phyloP scores from a whole-genome alignment of 2,113 vertebrate species.

The Ifrita kowaldi region DNA sequence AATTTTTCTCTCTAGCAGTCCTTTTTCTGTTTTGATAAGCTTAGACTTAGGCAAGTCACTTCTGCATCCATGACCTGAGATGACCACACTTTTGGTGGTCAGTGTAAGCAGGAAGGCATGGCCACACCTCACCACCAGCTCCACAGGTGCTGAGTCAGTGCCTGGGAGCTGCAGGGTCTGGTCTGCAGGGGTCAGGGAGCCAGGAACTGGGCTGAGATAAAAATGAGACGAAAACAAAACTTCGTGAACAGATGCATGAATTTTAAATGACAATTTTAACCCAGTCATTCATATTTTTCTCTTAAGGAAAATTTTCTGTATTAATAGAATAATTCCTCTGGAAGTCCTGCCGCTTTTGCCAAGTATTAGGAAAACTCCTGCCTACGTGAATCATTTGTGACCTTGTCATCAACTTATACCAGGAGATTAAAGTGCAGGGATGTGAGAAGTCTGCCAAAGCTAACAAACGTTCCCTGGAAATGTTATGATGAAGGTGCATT shows the following conservation, averaged over 20 bases:
- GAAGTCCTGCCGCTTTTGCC: not conserved
- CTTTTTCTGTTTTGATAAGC: not conserved
- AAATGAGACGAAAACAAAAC: not conserved
- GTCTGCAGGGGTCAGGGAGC: not conserved
- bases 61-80: not conserved
- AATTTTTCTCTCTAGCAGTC: not conserved
- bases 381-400: not conserved
- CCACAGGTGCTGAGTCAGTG: accelerated
- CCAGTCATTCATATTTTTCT: accelerated
- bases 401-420: not conserved
- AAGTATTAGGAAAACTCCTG: not conserved
- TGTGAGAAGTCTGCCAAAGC: not conserved
- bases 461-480: not conserved
- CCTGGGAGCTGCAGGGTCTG: not conserved
- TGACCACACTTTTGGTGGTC: not conserved
- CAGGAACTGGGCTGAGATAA: not conserved
- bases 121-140: not conserved
- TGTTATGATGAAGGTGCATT: not conserved
- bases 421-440: not conserved
- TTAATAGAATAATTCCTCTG: not conserved
- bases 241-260: not conserved
- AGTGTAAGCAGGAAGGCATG: not conserved
- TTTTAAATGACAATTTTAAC: not conserved
- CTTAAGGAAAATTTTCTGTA: not conserved
- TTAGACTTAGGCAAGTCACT: not conserved